Conservation (phyloP, 92 coral and sea anemone species). For the Micromussa lordhowensis region DNA sequence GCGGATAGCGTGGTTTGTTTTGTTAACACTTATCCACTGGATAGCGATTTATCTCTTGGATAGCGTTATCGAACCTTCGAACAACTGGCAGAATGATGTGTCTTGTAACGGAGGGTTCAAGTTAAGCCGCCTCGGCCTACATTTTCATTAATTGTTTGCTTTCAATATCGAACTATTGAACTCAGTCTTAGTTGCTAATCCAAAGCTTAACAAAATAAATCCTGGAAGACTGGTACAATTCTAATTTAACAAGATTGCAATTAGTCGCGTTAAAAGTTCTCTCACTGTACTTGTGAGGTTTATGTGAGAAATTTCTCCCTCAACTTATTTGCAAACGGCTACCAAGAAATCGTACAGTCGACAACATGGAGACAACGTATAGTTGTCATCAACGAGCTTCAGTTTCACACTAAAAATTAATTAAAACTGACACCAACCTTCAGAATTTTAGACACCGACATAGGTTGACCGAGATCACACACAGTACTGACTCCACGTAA, state of each 20-base stretch:
- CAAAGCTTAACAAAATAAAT: constrained; percentile 7
- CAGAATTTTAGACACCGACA: background rate
- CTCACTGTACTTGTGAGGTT: background rate
- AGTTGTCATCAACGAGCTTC: background rate
- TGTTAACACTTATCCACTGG: no score
- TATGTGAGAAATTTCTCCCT: no score
- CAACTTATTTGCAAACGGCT: no score
- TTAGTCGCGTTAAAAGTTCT: background rate
- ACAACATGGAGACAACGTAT: background rate
- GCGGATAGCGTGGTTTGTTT: no score
- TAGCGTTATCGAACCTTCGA: no score
- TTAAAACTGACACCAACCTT: background rate
- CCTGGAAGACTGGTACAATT: background rate
- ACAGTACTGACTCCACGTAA: background rate
- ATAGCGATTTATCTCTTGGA: no score
- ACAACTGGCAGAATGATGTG: no score
- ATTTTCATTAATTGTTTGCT: background rate
- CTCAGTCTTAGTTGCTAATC: background rate
- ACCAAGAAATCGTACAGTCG: no score
- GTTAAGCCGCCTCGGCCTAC: background rate
- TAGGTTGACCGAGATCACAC: background rate
- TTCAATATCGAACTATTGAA: background rate
- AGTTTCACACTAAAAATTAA: background rate
- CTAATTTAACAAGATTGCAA: background rate
- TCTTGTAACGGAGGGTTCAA: background rate